Evolutionary conservation across 1,140 invertebrate species (phyloP).

Genomic region (Drosophila tropicalis): DNA sequence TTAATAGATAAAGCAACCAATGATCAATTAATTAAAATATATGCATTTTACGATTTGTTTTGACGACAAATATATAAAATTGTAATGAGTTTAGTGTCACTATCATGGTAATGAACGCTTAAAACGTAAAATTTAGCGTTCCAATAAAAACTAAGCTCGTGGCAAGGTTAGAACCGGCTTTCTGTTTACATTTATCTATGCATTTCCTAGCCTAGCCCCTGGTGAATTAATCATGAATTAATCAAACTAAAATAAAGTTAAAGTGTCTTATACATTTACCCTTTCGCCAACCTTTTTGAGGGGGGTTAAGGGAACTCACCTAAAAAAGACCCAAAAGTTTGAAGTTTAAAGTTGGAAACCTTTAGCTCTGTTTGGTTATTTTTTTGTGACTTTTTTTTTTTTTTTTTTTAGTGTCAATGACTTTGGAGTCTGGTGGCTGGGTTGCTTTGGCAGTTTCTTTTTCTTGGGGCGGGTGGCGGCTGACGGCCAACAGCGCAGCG

Average conservation of each 20-base stretch:
- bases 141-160: too few relatives aligned
- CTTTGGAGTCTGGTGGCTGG: constrained; percentile 48
- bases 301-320: constrained; percentile 3
- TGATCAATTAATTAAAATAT: too few relatives aligned
- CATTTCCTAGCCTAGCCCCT: not conserved
- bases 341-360: constrained; percentile 20
- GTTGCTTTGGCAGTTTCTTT: constrained; percentile 64
- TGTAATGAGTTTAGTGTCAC: not conserved
- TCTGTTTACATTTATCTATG: not conserved
- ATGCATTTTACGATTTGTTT: not conserved
- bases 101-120: not conserved
- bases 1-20: not conserved
- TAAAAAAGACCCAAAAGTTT: constrained; percentile 7
- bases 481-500: not conserved
- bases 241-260: not conserved
- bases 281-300: not conserved
- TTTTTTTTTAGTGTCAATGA: constrained; percentile 63
- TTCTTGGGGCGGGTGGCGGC: constrained; percentile 53
- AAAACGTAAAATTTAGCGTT: not conserved
- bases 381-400: constrained; percentile 46
- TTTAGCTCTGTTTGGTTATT: constrained; percentile 4
- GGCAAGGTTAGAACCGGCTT: not conserved
- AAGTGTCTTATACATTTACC: not conserved
- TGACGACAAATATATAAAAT: not conserved
- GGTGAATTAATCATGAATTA: constrained; percentile 9